Conservation (phyloP, 1,140 invertebrate species). For the Antheraea pernyi region DNA sequence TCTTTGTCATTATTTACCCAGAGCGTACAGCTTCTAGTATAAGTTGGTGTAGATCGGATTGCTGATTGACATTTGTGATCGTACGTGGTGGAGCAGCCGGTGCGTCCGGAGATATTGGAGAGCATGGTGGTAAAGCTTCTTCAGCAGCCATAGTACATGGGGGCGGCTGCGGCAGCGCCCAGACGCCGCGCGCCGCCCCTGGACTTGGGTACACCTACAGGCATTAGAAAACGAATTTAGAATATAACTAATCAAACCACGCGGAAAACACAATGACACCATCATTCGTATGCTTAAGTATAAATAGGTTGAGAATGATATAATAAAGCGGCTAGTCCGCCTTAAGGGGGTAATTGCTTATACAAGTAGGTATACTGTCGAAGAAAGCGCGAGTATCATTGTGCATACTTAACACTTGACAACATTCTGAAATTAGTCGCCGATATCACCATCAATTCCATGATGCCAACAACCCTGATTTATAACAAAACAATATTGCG, state of each 20-base stretch:
- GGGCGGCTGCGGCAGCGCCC: constrained; percentile 86
- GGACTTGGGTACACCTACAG: constrained; percentile 85
- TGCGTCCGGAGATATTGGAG: constrained; percentile 74
- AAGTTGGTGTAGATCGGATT: constrained; percentile 77
- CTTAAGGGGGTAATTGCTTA: too few species aligned
- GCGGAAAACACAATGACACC: too few species aligned
- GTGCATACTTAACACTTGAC: too few species aligned
- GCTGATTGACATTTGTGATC: constrained; percentile 55
- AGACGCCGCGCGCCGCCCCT: constrained; percentile 91
- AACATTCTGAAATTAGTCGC: too few species aligned
- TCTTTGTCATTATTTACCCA: constrained; percentile 65
- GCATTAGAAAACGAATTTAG: background rate
- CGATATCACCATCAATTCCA: too few species aligned
- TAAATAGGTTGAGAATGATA: too few species aligned
- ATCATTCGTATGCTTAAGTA: too few species aligned
- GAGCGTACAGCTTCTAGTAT: constrained; percentile 84
- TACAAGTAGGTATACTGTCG: too few species aligned
- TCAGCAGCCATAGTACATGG: constrained; percentile 87
- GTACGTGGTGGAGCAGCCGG: constrained; percentile 68
- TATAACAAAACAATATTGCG: too few species aligned
- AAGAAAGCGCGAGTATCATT: too few species aligned
- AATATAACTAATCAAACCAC: background rate
- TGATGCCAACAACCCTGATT: too few species aligned
- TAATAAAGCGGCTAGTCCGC: too few species aligned
- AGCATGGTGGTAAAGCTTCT: constrained; percentile 61